Conservation (phyloP, 2,888 invertebrate genomes). For the Dorcus parallelipipedus region DNA sequence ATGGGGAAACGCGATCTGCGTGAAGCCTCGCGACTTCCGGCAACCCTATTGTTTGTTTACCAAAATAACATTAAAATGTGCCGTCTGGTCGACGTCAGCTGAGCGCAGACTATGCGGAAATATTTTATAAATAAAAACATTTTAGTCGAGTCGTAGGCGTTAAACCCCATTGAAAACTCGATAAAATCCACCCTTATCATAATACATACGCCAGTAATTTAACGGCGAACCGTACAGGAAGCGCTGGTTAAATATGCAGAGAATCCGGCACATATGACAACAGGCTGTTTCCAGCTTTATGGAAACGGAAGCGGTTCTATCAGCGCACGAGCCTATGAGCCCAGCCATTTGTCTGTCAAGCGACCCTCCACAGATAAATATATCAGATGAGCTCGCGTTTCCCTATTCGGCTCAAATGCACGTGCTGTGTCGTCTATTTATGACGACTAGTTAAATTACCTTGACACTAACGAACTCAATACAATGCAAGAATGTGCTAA, state of each 20-base stretch:
- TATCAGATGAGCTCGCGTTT: constrained; percentile 38
- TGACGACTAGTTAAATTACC: constrained; percentile 48
- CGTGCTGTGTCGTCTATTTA: constrained; percentile 45
- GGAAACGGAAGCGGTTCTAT: constrained; percentile 44
- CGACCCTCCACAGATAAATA: constrained; percentile 40
- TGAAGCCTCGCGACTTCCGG: constrained; percentile 31
- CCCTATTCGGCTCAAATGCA: constrained; percentile 42
- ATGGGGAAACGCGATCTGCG: constrained; percentile 37
- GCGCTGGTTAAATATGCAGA: constrained; percentile 43
- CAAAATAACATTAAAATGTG: constrained; percentile 1
- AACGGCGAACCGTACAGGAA: constrained; percentile 35
- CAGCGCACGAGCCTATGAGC: constrained; percentile 40
- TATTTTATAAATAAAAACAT: constrained; percentile 17
- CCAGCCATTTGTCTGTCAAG: constrained; percentile 48
- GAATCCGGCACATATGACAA: constrained; percentile 45
- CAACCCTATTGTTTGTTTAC: not conserved
- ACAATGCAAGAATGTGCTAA: constrained; percentile 32
- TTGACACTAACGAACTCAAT: constrained; percentile 47
- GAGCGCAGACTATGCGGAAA: constrained; percentile 8
- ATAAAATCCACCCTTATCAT: constrained; percentile 1
- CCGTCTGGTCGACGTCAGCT: not conserved
- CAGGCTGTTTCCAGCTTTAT: constrained; percentile 50
- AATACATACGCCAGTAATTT: constrained; percentile 31
- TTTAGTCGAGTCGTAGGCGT: constrained; percentile 16
- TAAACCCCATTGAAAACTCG: constrained; percentile 19